phyloP scores from a whole-genome alignment of 2,888 invertebrate species.

The Seira ritae region DNA sequence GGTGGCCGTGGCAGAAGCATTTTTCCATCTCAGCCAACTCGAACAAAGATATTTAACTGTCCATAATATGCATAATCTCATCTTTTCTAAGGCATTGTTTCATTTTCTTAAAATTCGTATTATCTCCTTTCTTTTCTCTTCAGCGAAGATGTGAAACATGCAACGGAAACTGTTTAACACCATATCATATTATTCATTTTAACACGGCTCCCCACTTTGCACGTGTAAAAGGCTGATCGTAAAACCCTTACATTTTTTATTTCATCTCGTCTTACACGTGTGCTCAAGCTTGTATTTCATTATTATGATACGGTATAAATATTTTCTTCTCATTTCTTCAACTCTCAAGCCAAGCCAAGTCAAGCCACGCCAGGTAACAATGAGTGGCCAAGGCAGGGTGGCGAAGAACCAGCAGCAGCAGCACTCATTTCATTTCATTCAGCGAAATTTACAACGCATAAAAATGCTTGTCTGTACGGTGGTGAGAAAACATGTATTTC shows the following conservation, averaged over 20 bases:
- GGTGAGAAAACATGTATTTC: conserved; percentile 4
- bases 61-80: too few species aligned
- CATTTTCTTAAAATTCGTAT: too few species aligned
- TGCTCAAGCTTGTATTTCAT: background rate
- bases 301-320: background rate
- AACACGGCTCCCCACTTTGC: conserved; percentile 4
- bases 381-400: background rate
- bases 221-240: background rate
- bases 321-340: background rate
- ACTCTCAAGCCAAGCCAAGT: too few species aligned
- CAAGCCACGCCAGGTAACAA: too few species aligned
- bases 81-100: too few species aligned
- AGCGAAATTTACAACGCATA: background rate
- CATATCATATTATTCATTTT: conserved; percentile 11
- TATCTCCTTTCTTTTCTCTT: too few species aligned
- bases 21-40: too few species aligned
- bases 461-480: background rate
- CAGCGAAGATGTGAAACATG: background rate
- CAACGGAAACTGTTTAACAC: conserved; percentile 7
- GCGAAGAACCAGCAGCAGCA: background rate
- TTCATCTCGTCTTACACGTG: conserved; percentile 11
- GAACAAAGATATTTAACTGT: too few species aligned
- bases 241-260: conserved; percentile 1
- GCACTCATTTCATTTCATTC: background rate
- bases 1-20: too few species aligned